Evolutionary conservation across 2,797 vertebrate genomes (phyloP), one percentile per base, ranked within the genome.

Genomic region (Takifugu ocellatus): DNA sequence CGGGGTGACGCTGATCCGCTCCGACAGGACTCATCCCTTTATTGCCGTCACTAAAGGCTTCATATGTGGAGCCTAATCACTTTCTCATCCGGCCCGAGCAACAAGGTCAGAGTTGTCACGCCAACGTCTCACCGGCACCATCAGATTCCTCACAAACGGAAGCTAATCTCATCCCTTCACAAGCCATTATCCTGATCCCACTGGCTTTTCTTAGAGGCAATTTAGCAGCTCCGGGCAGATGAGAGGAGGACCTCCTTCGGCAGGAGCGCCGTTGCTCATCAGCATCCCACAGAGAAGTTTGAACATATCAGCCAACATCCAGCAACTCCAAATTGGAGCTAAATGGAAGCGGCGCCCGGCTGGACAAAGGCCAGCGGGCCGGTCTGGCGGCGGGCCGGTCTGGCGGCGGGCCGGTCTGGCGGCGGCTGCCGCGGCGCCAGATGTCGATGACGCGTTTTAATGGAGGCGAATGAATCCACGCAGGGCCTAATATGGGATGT

Each of bases 161-260:
- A 89, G 79, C 84, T 89, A 86, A 91, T 91, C 87, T 90, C 81
- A 75, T 87, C 84, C 86, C 77, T 87, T 92, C 89, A 90, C 81
- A 90, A 85, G 78, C 81, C 81, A 89, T 91, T 91, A 90, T 90
- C 89, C 87, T 87, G 84, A 91, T 89, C 84, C 42, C 60, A 77
- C 61, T 11, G 62, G 59, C 76, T 83, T 81, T 67, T 78, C 67
- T 16, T 45, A 5, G 17, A 75, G 46, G 1, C 72, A 81, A 87
- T 84, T 79, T 77, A 21, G 72, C 75, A 50, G 70, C 3, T 48
- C 69, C 39, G 77, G 73, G 72, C 79, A 68, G 74, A 84, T 76
- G 78, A 90, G 77, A 82, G 75, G 86, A 76, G 75, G 78, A 77
- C 83, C 89, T 88, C 70, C 79, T 81, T 82, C 66, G 49, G 69